Evolutionary conservation across 1,140 invertebrate genomes (phyloP).

Genomic region (Drosophila kepulauana): DNA sequence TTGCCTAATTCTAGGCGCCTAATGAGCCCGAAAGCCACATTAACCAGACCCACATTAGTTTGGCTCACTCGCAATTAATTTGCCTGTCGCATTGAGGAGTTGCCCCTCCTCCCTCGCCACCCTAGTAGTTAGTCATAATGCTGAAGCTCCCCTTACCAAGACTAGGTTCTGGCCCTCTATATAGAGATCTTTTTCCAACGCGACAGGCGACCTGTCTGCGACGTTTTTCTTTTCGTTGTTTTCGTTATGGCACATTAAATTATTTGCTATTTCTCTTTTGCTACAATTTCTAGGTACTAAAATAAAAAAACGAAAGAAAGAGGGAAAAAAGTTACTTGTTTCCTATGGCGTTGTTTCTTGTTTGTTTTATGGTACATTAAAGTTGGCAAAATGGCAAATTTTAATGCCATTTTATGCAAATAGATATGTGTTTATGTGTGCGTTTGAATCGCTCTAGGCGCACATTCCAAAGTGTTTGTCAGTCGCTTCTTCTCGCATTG

Average conservation of each 20-base stretch:
- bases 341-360: conserved; percentile 45
- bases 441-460: conserved; percentile 36
- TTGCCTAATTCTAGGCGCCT: conserved; percentile 56
- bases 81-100: conserved; percentile 29
- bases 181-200: neutral
- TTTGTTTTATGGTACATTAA: conserved; percentile 80
- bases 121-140: conserved; percentile 4
- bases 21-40: conserved; percentile 68
- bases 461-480: conserved; percentile 45
- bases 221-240: conserved; percentile 23
- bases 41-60: conserved; percentile 63
- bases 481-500: conserved; percentile 32
- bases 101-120: neutral
- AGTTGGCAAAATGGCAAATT: conserved; percentile 81
- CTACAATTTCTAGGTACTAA: conserved; percentile 59
- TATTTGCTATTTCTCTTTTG: conserved; percentile 59
- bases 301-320: conserved; percentile 1
- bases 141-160: conserved; percentile 31
- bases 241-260: conserved; percentile 63
- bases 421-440: conserved; percentile 40
- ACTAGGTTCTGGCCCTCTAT: neutral
- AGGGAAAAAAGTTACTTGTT: conserved; percentile 57
- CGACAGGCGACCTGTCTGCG: conserved; percentile 47
- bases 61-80: conserved; percentile 72
- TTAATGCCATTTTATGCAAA: conserved; percentile 82